Percentiles rank a stretch among this genome's conserved stretches.
phyloP scores from a whole-genome alignment of 2,113 vertebrate species.

The Gnathonemus echidnorhynchus region DNA sequence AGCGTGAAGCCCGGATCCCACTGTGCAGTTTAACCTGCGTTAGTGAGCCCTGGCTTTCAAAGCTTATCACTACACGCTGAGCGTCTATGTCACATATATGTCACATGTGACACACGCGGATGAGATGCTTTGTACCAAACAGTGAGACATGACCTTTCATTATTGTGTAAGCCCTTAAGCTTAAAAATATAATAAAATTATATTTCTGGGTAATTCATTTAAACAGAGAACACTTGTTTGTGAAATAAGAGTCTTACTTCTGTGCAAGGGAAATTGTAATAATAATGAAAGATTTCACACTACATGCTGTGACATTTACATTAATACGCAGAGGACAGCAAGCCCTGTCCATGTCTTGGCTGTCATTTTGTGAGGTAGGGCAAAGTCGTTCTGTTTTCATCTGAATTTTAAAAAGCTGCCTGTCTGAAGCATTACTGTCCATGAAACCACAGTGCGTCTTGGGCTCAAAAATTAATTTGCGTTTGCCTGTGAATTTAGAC shows the following conservation, averaged over 20 bases:
- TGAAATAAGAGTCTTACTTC: not conserved
- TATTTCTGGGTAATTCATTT: not conserved
- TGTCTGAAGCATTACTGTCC: not conserved
- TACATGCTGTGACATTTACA: not conserved
- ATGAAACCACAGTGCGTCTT: not conserved
- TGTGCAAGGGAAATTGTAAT: not conserved
- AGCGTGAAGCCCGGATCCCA: not conserved
- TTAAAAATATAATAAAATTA: not conserved
- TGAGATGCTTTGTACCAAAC: not conserved
- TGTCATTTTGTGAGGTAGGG: not conserved
- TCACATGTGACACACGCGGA: not conserved
- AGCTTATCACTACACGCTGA: not conserved
- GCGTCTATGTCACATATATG: not conserved
- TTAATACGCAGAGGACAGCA: not conserved
- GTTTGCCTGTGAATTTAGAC: not conserved
- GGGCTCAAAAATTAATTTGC: not conserved
- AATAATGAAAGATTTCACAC: not conserved
- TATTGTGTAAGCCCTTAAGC: not conserved
- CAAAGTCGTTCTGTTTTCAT: not conserved
- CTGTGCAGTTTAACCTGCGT: conserved; percentile 25
- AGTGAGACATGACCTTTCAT: not conserved
- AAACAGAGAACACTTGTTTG: not conserved
- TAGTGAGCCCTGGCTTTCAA: conserved; percentile 17
- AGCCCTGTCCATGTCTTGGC: not conserved
- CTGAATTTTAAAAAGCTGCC: conserved; percentile 6